A percentile compares a stretch with the other conserved stretches of the same genome.
phyloP scores from a whole-genome alignment of 2,888 invertebrate species.

The Poecilus cupreus region DNA sequence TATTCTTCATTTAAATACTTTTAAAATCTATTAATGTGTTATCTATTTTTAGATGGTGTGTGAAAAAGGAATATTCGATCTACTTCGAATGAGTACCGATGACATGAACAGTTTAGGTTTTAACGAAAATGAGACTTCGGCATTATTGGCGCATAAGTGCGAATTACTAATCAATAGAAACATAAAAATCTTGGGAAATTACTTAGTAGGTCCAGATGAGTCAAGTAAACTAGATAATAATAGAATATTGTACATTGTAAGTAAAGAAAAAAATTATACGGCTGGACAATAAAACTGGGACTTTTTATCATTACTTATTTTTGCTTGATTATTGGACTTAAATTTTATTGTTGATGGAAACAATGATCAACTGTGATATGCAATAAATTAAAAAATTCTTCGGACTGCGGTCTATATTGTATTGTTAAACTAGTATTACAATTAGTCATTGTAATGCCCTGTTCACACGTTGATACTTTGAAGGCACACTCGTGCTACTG shows the following conservation, averaged over 20 bases:
- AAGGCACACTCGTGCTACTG: too few relatives aligned
- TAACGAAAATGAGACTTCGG: conserved; percentile 4
- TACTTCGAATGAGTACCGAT: conserved; percentile 35
- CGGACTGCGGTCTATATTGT: too few relatives aligned
- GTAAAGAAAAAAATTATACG: neutral
- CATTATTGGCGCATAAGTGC: conserved; percentile 26
- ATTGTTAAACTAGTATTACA: too few relatives aligned
- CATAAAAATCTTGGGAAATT: conserved; percentile 41
- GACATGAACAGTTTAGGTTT: conserved; percentile 49
- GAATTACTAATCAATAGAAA: conserved; percentile 36
- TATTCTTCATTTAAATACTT: conserved; percentile 5
- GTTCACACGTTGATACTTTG: too few relatives aligned
- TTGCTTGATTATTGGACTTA: too few relatives aligned
- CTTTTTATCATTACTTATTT: too few relatives aligned
- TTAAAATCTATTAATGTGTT: neutral
- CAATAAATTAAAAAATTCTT: too few relatives aligned
- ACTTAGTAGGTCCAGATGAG: conserved; percentile 34
- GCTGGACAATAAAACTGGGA: too few relatives aligned
- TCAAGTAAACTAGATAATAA: conserved; percentile 4
- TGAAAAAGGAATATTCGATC: conserved; percentile 58
- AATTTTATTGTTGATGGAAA: too few relatives aligned
- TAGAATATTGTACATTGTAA: conserved; percentile 39
- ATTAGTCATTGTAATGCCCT: too few relatives aligned
- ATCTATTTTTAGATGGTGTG: conserved; percentile 57
- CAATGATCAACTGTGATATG: too few relatives aligned